Evolutionary conservation across 2,888 invertebrate species (phyloP).

Genomic region (Metacarcinus magister): DNA sequence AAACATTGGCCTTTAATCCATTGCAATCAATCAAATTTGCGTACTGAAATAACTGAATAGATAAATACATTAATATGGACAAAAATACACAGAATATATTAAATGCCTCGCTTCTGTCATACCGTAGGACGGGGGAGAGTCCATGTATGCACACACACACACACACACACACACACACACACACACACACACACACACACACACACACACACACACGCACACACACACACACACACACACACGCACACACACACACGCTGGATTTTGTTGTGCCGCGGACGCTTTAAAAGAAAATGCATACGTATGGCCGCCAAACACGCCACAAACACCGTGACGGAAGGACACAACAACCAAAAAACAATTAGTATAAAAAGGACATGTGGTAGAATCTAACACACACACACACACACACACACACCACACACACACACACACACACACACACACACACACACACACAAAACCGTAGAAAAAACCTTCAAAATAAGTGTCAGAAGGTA

Average conservation of each 20-base stretch:
- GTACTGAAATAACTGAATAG: constrained; percentile 11
- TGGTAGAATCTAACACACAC: background rate
- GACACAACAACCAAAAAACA: too few relatives aligned
- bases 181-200: constrained; percentile 23
- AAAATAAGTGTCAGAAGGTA: background rate
- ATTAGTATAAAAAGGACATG: too few relatives aligned
- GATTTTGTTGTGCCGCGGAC: background rate
- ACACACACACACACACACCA: constrained; percentile 45
- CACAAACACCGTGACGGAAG: too few relatives aligned
- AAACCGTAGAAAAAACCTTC: background rate
- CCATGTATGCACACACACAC: background rate
- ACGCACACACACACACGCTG: background rate
- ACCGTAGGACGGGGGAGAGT: too few relatives aligned
- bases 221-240: constrained; percentile 26
- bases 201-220: background rate
- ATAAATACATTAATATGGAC: background rate
- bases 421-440: constrained; percentile 48
- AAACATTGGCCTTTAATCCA: constrained; percentile 41
- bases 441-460: constrained; percentile 12
- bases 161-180: constrained; percentile 41
- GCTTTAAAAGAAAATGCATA: too few relatives aligned
- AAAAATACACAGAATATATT: background rate
- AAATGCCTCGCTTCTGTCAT: background rate
- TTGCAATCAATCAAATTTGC: background rate
- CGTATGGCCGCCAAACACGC: too few relatives aligned